phyloP scores from a whole-genome alignment of 1,140 invertebrate genomes.

The Anagrus nilaparvatae region DNA sequence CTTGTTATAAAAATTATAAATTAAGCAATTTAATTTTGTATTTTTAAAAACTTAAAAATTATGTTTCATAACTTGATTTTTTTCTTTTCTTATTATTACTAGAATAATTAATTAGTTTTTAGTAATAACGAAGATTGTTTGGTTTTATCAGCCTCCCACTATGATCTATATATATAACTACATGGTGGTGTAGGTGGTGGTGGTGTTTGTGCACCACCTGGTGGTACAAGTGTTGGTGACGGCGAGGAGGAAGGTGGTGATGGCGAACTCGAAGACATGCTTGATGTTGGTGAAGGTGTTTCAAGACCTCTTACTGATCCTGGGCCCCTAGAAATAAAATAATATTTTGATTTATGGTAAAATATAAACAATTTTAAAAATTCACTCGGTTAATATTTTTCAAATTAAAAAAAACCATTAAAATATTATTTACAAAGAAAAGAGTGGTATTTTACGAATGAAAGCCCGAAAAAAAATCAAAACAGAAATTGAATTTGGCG shows the following conservation, averaged over 20 bases:
- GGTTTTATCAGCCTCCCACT: constrained; percentile 26
- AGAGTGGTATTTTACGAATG: too few relatives aligned
- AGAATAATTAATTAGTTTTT: background rate
- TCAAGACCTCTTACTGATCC: constrained; percentile 37
- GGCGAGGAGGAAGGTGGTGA: constrained; percentile 43
- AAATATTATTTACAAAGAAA: too few relatives aligned
- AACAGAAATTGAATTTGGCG: too few relatives aligned
- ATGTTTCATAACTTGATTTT: too few relatives aligned
- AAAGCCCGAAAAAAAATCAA: too few relatives aligned
- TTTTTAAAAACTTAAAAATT: background rate
- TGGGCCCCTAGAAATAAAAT: too few relatives aligned
- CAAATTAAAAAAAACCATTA: too few relatives aligned
- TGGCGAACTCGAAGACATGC: constrained; percentile 41
- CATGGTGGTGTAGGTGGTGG: constrained; percentile 51
- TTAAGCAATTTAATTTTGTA: background rate
- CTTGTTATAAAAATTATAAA: too few relatives aligned
- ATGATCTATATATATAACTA: constrained; percentile 54
- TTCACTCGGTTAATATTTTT: too few relatives aligned
- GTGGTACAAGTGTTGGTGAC: constrained; percentile 37
- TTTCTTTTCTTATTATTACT: background rate
- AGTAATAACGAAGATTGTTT: background rate
- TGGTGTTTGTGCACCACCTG: constrained; percentile 38
- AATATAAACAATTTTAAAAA: too few relatives aligned
- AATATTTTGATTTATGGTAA: too few relatives aligned
- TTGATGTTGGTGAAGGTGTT: constrained; percentile 39